Conservation (phyloP, 1,140 invertebrate genomes). For the Aphidius ervi region DNA sequence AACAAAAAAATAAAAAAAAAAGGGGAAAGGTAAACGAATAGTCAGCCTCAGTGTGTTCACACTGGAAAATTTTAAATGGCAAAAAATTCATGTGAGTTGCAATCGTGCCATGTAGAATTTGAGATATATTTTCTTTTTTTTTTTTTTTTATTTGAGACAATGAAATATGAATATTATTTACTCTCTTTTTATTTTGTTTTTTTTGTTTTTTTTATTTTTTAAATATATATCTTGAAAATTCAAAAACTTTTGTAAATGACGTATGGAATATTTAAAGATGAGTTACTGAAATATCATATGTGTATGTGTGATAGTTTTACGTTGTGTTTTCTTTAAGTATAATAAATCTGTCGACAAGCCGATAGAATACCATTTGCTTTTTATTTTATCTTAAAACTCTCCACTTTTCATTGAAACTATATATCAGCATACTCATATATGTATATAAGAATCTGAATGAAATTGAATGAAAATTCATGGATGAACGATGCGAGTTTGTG, state of each 20-base stretch:
- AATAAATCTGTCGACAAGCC: conserved; percentile 16
- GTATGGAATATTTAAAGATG: conserved; percentile 5
- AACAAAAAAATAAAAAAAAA: no score
- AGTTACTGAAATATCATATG: background rate
- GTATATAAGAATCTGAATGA: conserved; percentile 6
- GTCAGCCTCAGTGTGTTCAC: no score
- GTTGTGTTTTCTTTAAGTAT: background rate
- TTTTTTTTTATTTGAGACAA: no score
- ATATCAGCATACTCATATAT: background rate
- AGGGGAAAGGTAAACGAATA: no score
- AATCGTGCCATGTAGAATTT: no score
- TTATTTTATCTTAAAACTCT: no score
- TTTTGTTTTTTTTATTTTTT: background rate
- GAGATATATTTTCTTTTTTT: no score
- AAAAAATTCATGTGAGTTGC: no score
- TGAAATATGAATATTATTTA: no score
- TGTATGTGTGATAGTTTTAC: background rate
- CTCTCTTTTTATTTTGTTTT: background rate
- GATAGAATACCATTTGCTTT: conserved; percentile 6
- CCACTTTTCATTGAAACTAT: background rate
- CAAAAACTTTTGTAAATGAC: background rate
- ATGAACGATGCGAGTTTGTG: background rate
- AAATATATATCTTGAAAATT: background rate
- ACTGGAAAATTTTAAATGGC: no score
- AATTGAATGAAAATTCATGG: conserved; percentile 19